phyloP scores from a whole-genome alignment of 2,888 invertebrate species.

The Eueremaeus valkanovi region DNA sequence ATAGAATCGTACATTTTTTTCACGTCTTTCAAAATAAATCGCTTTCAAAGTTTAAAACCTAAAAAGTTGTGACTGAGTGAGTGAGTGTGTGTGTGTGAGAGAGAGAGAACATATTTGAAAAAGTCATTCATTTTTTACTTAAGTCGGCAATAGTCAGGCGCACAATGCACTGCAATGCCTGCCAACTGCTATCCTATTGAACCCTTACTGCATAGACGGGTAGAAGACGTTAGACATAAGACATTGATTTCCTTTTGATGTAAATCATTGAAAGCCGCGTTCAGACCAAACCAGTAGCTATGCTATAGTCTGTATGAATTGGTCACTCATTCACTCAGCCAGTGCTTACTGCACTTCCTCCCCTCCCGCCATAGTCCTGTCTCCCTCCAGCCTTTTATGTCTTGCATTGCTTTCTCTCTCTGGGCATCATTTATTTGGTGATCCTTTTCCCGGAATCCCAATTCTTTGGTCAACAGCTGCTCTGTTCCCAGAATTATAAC shows the following conservation, averaged over 20 bases:
- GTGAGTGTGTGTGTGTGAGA: neutral
- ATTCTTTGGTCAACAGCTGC: slow-evolving; percentile 16
- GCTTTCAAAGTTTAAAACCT: no score
- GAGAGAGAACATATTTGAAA: neutral
- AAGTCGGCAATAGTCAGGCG: neutral
- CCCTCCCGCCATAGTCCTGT: neutral
- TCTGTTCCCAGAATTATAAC: neutral
- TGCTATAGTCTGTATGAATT: neutral
- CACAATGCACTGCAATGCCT: neutral
- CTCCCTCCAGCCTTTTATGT: slow-evolving; percentile 6
- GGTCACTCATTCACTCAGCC: neutral
- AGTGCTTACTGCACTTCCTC: neutral
- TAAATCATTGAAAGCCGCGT: neutral
- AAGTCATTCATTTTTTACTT: neutral
- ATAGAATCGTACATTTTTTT: no score
- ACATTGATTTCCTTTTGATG: slow-evolving; percentile 7
- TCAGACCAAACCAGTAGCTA: neutral
- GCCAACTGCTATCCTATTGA: neutral
- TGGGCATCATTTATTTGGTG: neutral
- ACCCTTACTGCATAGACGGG: neutral
- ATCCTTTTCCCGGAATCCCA: slow-evolving; percentile 15
- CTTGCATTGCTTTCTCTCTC: neutral
- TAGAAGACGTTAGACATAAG: neutral
- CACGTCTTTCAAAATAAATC: no score
- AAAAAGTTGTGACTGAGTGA: neutral